Base-by-base conservation (phyloP, 1,140 invertebrate species). In the Bathynomus jamesi region DNA sequence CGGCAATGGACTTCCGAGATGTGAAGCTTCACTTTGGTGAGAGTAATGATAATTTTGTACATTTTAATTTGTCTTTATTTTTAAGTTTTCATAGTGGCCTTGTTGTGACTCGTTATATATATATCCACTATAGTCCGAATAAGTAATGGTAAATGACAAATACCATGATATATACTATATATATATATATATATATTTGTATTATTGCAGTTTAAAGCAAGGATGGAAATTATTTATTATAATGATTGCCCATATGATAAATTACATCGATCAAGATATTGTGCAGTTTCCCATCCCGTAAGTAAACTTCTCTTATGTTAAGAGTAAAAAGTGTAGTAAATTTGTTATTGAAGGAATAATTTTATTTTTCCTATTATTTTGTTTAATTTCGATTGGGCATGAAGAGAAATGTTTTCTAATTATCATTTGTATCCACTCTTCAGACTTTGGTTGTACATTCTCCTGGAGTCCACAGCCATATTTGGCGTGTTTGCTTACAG, bases 401-500 rank as follows among this genome's bases (percentile, higher is more conserved):
- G 61, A 25, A 25, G 2, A 28, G 8, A 11, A 63, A 1, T 3
- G 21, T 53, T 53, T 53, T 53, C 2, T 3, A 53, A 53, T 2
- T 53, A 53, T 40, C 17, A 40, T n/a, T n/a, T n/a, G n/a, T n/a
- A n/a, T n/a, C n/a, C n/a, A n/a, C 46, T 32, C 60, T 32, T 30
- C 74, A 75, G 74, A 31, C 28, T 72, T 28, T 75, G 70, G 70
- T 46, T 67, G 27, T 75, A 72, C 24, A 66, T 75, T 11, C 17
- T 72, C 11, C 13, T 75, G 13, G 74, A 75, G 46, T 69, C 70
- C 8, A 13, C 71, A 29, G 74, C 70, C 25, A 69, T 75, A 13
- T 75, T 75, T 29, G 74, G 66, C 17, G 71, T 75, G 27, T 75
- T 75, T 29, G 71, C 71, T 28, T 75, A 75, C 64, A 53, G 74